phyloP scores from a whole-genome alignment of 2,797 vertebrate genomes.

The Champsocephalus esox region DNA sequence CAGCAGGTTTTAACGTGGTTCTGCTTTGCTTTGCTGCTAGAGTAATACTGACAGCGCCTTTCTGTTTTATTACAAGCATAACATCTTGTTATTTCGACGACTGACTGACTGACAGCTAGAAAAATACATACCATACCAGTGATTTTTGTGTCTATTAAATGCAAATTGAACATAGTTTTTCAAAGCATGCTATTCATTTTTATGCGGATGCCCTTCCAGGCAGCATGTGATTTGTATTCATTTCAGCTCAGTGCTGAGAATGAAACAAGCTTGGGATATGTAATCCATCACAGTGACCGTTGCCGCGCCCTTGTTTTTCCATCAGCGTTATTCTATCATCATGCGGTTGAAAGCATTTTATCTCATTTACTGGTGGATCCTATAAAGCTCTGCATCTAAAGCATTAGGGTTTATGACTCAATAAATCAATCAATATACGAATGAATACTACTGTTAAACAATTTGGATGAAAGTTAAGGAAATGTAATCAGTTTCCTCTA shows the following conservation, averaged over 20 bases:
- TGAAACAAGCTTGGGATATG: conserved; percentile 11
- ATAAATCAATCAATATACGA: not conserved
- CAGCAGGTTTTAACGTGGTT: conserved; percentile 39
- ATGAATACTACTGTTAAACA: not conserved
- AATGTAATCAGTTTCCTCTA: not conserved
- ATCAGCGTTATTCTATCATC: conserved; percentile 41
- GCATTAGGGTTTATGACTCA: not conserved
- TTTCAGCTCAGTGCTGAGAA: conserved; percentile 19
- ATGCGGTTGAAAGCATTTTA: conserved; percentile 26
- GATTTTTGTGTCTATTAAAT: conserved; percentile 13
- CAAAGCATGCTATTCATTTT: not conserved
- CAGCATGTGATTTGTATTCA: conserved; percentile 41
- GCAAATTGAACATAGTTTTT: not conserved
- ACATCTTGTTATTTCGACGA: conserved; percentile 1
- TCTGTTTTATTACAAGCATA: conserved; percentile 35
- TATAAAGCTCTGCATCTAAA: not conserved
- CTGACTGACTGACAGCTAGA: conserved; percentile 16
- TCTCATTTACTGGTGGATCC: conserved; percentile 10
- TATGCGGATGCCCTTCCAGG: not conserved
- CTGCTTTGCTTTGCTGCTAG: conserved; percentile 3
- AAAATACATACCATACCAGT: not conserved
- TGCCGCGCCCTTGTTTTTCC: conserved; percentile 45
- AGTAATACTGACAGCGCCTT: conserved; percentile 11
- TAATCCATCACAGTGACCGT: conserved; percentile 53
- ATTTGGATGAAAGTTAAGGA: not conserved